Percentiles rank a stretch among this genome's conserved stretches.
Evolutionary conservation across 1,140 invertebrate species (phyloP).

Genomic region (Hycleus phaleratus): DNA sequence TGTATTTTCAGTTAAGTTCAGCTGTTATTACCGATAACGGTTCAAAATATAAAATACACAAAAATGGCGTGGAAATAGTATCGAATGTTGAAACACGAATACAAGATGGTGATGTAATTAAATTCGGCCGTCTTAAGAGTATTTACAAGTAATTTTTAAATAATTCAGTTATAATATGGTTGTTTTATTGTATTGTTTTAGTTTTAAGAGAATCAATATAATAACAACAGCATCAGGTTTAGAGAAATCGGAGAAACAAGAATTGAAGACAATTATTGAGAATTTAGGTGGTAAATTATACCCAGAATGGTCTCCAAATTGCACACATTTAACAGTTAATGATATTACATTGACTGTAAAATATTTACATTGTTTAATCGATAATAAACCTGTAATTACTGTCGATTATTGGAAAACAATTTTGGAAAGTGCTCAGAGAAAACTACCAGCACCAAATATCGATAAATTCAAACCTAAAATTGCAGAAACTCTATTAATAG

Average conservation of each 20-base stretch:
- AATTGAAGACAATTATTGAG: constrained; percentile 1
- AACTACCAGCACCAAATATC: not conserved
- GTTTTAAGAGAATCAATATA: constrained; percentile 4
- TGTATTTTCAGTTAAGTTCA: constrained; percentile 14
- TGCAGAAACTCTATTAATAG: constrained; percentile 1
- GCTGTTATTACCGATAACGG: constrained; percentile 38
- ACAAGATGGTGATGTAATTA: constrained; percentile 20
- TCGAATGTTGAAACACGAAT: constrained; percentile 38
- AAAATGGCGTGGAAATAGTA: constrained; percentile 30
- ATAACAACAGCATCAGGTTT: constrained; percentile 6
- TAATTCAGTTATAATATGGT: not conserved
- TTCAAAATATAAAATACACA: constrained; percentile 43
- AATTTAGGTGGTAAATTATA: not conserved
- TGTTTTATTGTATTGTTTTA: not conserved
- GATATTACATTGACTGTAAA: constrained; percentile 10
- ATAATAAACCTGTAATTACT: constrained; percentile 9
- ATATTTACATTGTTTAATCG: constrained; percentile 4
- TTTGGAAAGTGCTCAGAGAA: not conserved
- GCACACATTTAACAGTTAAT: constrained; percentile 3
- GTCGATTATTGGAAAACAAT: constrained; percentile 2
- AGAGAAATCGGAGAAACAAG: not conserved
- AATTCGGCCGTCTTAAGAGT: constrained; percentile 3
- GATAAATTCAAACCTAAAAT: constrained; percentile 6
- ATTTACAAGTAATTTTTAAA: not conserved
- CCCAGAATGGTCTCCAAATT: not conserved